Conservation (phyloP, 2,797 vertebrate species). For the Kryptopterus vitreolus region DNA sequence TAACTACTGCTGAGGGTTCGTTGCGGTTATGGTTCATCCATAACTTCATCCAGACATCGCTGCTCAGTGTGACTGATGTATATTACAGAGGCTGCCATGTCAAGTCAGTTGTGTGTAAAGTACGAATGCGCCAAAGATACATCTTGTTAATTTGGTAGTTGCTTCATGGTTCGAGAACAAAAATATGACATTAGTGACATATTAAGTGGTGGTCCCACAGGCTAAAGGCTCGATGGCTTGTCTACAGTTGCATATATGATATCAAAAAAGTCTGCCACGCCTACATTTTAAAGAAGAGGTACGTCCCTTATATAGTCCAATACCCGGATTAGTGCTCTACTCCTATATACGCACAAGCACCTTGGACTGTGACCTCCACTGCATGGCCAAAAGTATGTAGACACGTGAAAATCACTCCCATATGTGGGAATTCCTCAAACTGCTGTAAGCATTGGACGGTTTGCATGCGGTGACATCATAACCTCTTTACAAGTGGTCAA, state of each 20-base stretch:
- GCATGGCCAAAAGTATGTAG: not conserved
- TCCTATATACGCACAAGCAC: too few species aligned
- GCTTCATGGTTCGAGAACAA: constrained; percentile 3
- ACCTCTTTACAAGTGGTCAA: not conserved
- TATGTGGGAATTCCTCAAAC: not conserved
- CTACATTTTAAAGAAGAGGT: not conserved
- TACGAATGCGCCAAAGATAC: not conserved
- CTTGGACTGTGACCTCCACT: too few species aligned
- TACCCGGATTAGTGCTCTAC: too few species aligned
- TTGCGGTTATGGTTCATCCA: not conserved
- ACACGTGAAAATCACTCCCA: not conserved
- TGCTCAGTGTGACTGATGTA: not conserved
- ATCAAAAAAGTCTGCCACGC: not conserved
- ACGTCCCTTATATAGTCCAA: too few species aligned
- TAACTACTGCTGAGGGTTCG: not conserved
- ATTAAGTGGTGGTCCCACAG: not conserved
- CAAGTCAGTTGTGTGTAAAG: not conserved
- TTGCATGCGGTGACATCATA: not conserved
- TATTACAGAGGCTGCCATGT: not conserved
- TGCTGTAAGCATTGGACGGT: not conserved
- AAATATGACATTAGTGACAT: not conserved
- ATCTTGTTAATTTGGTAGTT: not conserved
- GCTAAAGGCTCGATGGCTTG: not conserved
- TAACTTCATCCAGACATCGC: not conserved
- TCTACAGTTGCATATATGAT: not conserved